These are phyloP conservation scores for Gymnopithys bicolor DNA, from an alignment of 2,797 vertebrate genomes.

Conservation along the genomic window DNA sequence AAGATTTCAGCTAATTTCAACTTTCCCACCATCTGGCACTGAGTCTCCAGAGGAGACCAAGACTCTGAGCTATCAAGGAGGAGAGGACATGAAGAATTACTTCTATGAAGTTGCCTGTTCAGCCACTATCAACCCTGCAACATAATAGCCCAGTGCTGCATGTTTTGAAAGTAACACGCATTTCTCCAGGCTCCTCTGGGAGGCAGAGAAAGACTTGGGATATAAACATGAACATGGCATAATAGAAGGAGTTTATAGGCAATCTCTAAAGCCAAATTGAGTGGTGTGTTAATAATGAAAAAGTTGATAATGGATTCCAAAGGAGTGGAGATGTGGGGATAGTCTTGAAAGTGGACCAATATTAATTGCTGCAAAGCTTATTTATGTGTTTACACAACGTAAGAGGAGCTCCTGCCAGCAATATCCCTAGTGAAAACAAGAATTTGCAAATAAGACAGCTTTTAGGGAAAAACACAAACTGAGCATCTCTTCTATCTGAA, in stretches of 20 bases:
- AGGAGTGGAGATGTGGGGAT: slow-evolving; percentile 23
- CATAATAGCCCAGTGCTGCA: background rate
- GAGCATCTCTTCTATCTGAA: background rate
- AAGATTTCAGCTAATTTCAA: slow-evolving; percentile 52
- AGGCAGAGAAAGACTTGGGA: background rate
- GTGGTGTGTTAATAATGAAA: slow-evolving; percentile 52
- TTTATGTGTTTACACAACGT: slow-evolving; percentile 43
- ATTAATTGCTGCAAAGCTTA: slow-evolving; percentile 52
- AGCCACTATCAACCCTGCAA: background rate
- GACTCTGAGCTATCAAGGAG: slow-evolving; percentile 20
- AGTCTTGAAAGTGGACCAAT: slow-evolving; percentile 44
- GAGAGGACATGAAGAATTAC: slow-evolving; percentile 21
- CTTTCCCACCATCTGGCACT: slow-evolving; percentile 33
- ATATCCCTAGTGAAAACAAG: slow-evolving; percentile 35
- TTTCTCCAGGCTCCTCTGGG: background rate
- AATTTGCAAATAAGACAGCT: slow-evolving; percentile 18
- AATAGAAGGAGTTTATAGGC: slow-evolving; percentile 12
- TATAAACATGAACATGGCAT: background rate
- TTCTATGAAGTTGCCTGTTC: slow-evolving; percentile 2
- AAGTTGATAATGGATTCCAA: slow-evolving; percentile 54
- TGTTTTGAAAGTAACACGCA: background rate
- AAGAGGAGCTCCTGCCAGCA: slow-evolving; percentile 30
- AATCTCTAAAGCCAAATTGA: slow-evolving; percentile 33
- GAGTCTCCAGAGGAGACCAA: slow-evolving; percentile 22
- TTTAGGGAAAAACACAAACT: slow-evolving; percentile 7